Evolutionary conservation across 53 echinoderm and acorn worm genomes (phyloP).

Genomic region (Paelopatides confundens): DNA sequence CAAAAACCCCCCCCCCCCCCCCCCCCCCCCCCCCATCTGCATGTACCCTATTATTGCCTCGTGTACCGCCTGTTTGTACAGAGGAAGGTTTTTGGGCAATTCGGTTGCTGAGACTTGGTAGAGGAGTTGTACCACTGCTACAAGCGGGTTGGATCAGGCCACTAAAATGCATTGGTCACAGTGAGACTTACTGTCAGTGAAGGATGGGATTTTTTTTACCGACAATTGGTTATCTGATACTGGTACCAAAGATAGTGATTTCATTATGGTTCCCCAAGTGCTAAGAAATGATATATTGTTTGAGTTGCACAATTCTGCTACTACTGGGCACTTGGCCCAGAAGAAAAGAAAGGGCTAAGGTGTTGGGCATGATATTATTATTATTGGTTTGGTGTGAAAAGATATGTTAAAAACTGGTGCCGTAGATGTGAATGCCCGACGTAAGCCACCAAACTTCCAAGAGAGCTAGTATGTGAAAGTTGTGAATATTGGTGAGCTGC

Average conservation of each 20-base stretch:
- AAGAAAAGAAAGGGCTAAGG: slow-evolving; percentile 9
- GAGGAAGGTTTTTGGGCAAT: too few species aligned
- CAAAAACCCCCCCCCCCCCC: too few species aligned
- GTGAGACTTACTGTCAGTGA: slow-evolving; percentile 11
- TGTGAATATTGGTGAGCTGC: not conserved
- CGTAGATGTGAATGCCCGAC: too few species aligned
- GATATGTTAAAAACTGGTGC: slow-evolving; percentile 22
- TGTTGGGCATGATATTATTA: not conserved
- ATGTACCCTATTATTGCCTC: too few species aligned
- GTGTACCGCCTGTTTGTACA: too few species aligned
- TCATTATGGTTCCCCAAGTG: slow-evolving; percentile 15
- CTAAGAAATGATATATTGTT: slow-evolving; percentile 13
- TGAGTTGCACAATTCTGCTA: slow-evolving; percentile 25
- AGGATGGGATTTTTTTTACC: slow-evolving; percentile 19
- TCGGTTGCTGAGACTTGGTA: too few species aligned
- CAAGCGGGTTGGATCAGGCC: not conserved
- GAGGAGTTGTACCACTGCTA: too few species aligned
- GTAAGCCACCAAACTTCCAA: slow-evolving; percentile 16
- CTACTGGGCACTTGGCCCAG: slow-evolving; percentile 27
- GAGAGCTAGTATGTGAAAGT: not conserved
- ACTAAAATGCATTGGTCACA: slow-evolving; percentile 34
- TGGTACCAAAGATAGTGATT: not conserved
- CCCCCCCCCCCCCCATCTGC: too few species aligned
- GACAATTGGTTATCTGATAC: slow-evolving; percentile 46
- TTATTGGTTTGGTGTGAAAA: slow-evolving; percentile 50